Evolutionary conservation across 2,888 invertebrate species (phyloP), one percentile per base, ranked within the genome.

Genomic region (Neoscelio sp.): DNA sequence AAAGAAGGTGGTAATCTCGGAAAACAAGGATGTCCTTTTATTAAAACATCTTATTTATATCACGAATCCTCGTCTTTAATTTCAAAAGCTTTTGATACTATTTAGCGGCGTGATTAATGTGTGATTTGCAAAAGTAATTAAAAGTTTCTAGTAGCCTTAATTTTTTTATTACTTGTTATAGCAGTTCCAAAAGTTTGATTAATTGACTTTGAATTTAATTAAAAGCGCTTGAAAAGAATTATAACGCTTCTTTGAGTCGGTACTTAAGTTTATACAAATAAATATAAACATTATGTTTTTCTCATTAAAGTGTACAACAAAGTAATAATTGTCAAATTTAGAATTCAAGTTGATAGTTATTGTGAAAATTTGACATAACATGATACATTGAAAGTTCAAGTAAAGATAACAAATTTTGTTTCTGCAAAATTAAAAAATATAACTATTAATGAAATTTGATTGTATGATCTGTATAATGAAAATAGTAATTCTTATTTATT

Each of bases 1-100:
- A 71, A 54, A 42, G 17, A 35, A 18, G 33, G 48, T 30, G 52
- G 54, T 62, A 50, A 75, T 67, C 54, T 52, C 35, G 42, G 28
- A 65, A 65, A 26, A 65, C 46, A 17, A 12, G 23, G 8, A 17
- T 18, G 8, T 38, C 17, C 23, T 58, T 74, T 48, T 35, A 7
- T 28, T 0, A 13, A 33, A 40, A 40, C 40, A 6, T 33, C 12
- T 30, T 23, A 17, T 33, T 48, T 8, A 38, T 40, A 40, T 12
- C 7, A 13, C 8, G 18, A 33, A n/a, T 2, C 2, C 2, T n/a
- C n/a, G 10, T 2, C 3, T 17, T 42, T 42, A 42, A 17, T 50
- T 68, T 18, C 38, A 8, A 52, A 18, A 6, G 5, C 8, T 18
- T 23, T 56, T 56, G 12, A 18, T 28, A 30, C 4, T 35, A 15